Evolutionary conservation across 2,888 invertebrate genomes (phyloP).

Genomic region (Amphipoea oculea): DNA sequence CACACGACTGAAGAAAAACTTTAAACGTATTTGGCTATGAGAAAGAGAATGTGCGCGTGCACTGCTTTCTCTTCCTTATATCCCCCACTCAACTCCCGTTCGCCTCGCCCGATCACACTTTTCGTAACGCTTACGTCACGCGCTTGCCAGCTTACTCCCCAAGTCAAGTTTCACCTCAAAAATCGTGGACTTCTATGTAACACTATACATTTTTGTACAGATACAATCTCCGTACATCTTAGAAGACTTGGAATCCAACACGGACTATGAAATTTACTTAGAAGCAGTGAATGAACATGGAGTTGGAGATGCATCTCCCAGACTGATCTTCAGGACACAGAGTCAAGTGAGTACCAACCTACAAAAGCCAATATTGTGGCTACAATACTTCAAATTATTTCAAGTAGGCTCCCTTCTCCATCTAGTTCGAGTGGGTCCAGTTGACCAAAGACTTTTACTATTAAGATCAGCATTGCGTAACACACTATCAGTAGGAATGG

Average conservation of each 20-base stretch:
- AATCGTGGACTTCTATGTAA: not conserved
- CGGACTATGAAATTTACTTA: slow-evolving; percentile 95
- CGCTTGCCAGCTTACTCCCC: too few species aligned
- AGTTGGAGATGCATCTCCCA: slow-evolving; percentile 93
- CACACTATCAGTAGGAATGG: too few species aligned
- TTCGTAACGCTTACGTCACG: too few species aligned
- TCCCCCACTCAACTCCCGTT: too few species aligned
- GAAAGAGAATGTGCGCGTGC: too few species aligned
- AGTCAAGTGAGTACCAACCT: slow-evolving; percentile 88
- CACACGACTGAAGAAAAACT: too few species aligned
- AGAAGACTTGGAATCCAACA: slow-evolving; percentile 93
- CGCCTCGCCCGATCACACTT: too few species aligned
- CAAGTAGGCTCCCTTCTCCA: not conserved
- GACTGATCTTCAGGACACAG: slow-evolving; percentile 94
- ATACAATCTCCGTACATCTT: slow-evolving; percentile 93
- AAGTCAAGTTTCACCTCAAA: too few species aligned
- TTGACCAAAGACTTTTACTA: too few species aligned
- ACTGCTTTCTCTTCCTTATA: too few species aligned
- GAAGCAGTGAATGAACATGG: slow-evolving; percentile 95
- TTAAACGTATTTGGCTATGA: too few species aligned
- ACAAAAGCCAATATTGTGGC: not conserved
- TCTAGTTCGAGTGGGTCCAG: too few species aligned
- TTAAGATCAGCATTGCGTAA: not conserved
- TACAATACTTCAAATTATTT: not conserved
- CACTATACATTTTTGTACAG: slow-evolving; percentile 63